These are phyloP conservation scores for Oryzias melastigma DNA, from an alignment of 2,113 vertebrate species.

Conservation along the genomic window DNA sequence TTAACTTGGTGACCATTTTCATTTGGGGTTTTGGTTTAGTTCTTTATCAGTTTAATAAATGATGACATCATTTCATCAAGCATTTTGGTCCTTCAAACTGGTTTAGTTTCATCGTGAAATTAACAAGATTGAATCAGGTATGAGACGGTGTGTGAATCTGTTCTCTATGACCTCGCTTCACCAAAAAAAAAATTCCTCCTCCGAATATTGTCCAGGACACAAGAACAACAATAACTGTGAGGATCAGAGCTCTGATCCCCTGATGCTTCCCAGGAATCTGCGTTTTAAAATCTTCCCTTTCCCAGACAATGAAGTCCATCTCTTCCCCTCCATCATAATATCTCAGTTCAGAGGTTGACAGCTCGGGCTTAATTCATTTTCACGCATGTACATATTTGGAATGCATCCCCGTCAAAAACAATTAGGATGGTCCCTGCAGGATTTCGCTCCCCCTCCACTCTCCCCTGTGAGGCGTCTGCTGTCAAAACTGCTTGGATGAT, in stretches of 20 bases:
- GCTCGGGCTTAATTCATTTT: slow-evolving; percentile 64
- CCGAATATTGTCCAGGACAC: too few relatives aligned
- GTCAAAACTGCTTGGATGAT: slow-evolving; percentile 70
- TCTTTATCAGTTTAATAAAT: too few relatives aligned
- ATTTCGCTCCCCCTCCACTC: slow-evolving; percentile 27
- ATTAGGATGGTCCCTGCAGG: slow-evolving; percentile 58
- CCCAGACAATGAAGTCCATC: slow-evolving; percentile 31
- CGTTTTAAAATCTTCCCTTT: slow-evolving; percentile 18
- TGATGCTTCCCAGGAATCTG: slow-evolving; percentile 1
- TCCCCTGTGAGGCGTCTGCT: slow-evolving; percentile 65
- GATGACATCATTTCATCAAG: too few relatives aligned
- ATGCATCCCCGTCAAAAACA: slow-evolving; percentile 60
- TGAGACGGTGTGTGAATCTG: too few relatives aligned
- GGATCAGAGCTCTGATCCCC: background rate
- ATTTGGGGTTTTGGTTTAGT: too few relatives aligned
- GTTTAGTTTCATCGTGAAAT: too few relatives aligned
- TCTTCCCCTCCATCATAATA: slow-evolving; percentile 41
- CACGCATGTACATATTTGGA: slow-evolving; percentile 60
- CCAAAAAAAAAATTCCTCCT: too few relatives aligned
- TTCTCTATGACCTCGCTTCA: too few relatives aligned
- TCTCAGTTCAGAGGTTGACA: slow-evolving; percentile 69
- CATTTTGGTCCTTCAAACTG: too few relatives aligned
- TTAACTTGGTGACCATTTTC: too few relatives aligned
- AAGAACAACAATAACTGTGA: background rate
- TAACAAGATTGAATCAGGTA: too few relatives aligned